Percentiles rank a stretch among this genome's conserved stretches.
These are phyloP conservation scores for Antheraea yamamai DNA, from an alignment of 2,888 invertebrate species.

Conservation along the genomic window DNA sequence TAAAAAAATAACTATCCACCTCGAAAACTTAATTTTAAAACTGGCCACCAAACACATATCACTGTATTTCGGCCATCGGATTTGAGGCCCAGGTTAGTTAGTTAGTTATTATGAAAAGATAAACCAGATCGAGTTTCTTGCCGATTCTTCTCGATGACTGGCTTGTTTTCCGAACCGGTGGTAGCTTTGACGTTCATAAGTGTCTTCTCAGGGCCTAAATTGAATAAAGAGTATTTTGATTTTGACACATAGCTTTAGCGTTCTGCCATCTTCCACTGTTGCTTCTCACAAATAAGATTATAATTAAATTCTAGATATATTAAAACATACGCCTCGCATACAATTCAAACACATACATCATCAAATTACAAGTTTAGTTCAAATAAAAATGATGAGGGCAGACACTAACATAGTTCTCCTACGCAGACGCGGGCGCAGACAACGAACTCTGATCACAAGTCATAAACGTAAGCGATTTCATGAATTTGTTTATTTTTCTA, in stretches of 20 bases:
- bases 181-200: too few relatives aligned
- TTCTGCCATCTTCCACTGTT: neutral
- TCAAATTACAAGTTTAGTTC: constrained; percentile 16
- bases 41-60: neutral
- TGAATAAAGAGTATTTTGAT: too few relatives aligned
- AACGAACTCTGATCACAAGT: neutral
- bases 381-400: constrained; percentile 16
- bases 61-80: neutral
- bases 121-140: too few relatives aligned
- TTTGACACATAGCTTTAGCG: neutral
- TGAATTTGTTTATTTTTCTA: too few relatives aligned
- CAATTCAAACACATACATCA: constrained; percentile 22
- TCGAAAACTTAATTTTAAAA: neutral
- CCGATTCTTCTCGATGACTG: too few relatives aligned
- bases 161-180: too few relatives aligned
- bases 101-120: too few relatives aligned
- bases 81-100: neutral
- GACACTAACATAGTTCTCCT: constrained; percentile 24
- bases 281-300: neutral
- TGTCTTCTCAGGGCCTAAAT: too few relatives aligned
- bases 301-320: neutral
- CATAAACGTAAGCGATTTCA: neutral
- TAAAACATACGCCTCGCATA: neutral
- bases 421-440: constrained; percentile 27
- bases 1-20: neutral